phyloP scores from a whole-genome alignment of 92 coral and sea anemone genomes.

The Umimayanthus kanabou region DNA sequence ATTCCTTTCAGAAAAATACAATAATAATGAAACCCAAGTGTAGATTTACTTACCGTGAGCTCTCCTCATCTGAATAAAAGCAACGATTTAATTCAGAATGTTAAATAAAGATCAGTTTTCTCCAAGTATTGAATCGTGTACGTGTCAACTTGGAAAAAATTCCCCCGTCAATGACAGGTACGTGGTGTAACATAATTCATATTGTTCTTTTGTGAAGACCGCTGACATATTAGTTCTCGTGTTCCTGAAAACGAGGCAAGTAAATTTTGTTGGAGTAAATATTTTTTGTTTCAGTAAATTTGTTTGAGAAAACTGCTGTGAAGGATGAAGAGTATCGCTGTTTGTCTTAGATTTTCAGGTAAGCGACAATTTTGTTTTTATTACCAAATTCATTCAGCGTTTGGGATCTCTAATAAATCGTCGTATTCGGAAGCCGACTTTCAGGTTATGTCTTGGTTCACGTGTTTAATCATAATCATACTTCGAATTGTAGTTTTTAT shows the following conservation, averaged over 20 bases:
- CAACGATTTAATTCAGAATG: background rate
- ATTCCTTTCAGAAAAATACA: background rate
- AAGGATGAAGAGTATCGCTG: conserved; percentile 13
- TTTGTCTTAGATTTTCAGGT: conserved; percentile 28
- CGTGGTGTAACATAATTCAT: background rate
- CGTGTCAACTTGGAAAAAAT: conserved; percentile 37
- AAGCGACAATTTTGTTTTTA: background rate
- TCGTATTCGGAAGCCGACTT: too few relatives aligned
- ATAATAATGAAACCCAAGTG: background rate
- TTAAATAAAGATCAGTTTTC: conserved; percentile 8
- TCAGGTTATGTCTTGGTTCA: too few relatives aligned
- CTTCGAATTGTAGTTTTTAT: background rate
- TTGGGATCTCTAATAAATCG: background rate
- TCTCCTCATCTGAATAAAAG: conserved; percentile 35
- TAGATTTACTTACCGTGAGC: conserved; percentile 33
- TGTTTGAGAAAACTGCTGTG: background rate
- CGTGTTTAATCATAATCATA: background rate
- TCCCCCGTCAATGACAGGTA: background rate
- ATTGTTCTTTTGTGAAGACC: conserved; percentile 5
- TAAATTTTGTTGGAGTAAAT: too few relatives aligned
- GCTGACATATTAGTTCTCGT: background rate
- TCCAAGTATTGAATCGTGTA: background rate
- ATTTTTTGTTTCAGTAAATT: too few relatives aligned
- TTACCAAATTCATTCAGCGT: background rate
- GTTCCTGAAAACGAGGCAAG: too few relatives aligned